These are phyloP conservation scores for Dasypolia templi DNA, from an alignment of 2,888 invertebrate genomes.

Conservation along the genomic window DNA sequence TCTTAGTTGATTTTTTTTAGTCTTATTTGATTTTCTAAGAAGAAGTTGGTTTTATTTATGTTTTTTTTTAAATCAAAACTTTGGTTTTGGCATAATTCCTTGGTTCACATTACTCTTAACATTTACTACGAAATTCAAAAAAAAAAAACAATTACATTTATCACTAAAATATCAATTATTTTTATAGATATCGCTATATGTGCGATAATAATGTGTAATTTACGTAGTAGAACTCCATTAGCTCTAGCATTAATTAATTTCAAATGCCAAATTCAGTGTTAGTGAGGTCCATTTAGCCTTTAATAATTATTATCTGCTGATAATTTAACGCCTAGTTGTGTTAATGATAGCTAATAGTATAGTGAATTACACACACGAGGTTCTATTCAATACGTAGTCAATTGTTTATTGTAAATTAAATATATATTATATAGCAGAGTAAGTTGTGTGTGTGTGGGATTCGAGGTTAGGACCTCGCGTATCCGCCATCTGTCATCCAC, in stretches of 20 bases:
- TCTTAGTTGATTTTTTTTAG: neutral
- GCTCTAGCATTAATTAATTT: conserved; percentile 55
- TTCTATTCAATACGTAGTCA: neutral
- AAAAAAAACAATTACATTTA: conserved; percentile 12
- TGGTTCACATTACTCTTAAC: neutral
- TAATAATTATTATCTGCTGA: conserved; percentile 40
- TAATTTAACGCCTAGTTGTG: conserved; percentile 16
- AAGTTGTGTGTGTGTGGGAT: too few relatives aligned
- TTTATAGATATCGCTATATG: conserved; percentile 17
- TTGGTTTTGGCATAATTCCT: neutral
- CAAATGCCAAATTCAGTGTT: conserved; percentile 36
- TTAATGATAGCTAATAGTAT: conserved; percentile 8
- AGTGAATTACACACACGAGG: conserved; percentile 8
- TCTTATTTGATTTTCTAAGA: neutral
- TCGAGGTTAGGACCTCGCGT: too few relatives aligned
- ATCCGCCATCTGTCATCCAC: too few relatives aligned
- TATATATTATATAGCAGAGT: too few relatives aligned
- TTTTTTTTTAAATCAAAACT: neutral
- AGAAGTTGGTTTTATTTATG: neutral
- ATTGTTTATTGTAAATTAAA: too few relatives aligned
- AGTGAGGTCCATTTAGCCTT: conserved; percentile 43
- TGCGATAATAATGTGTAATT: conserved; percentile 27
- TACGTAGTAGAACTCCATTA: conserved; percentile 36
- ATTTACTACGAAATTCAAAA: neutral
- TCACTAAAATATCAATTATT: conserved; percentile 16